phyloP scores from a whole-genome alignment of 2,113 vertebrate genomes.

The Anseranas semipalmata region DNA sequence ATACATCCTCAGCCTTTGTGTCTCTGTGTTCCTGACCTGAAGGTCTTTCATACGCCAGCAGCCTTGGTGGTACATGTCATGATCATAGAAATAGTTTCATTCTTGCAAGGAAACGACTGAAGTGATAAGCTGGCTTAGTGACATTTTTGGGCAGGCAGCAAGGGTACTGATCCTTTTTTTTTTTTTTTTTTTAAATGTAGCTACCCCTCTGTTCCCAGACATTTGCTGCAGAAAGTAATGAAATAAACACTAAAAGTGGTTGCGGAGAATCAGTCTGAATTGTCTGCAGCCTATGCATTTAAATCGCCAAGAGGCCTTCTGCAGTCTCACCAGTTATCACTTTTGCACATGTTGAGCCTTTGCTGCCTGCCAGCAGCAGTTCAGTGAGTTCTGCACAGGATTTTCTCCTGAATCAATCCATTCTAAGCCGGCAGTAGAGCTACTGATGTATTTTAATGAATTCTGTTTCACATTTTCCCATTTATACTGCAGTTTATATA shows the following conservation, averaged over 20 bases:
- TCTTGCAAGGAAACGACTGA: not conserved
- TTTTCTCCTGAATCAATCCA: conserved; percentile 59
- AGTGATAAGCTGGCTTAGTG: not conserved
- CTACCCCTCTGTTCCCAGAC: conserved; percentile 7
- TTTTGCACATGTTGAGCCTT: conserved; percentile 56
- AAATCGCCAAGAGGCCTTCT: conserved; percentile 49
- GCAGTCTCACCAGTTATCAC: conserved; percentile 56
- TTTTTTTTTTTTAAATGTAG: not conserved
- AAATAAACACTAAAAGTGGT: not conserved
- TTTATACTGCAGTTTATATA: conserved; percentile 59
- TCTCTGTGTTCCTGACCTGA: not conserved
- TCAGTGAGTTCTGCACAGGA: conserved; percentile 50
- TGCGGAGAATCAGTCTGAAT: not conserved
- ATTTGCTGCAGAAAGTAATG: conserved; percentile 4
- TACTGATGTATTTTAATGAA: conserved; percentile 56
- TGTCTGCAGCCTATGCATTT: conserved; percentile 43
- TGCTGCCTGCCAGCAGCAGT: conserved; percentile 56
- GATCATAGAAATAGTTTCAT: not conserved
- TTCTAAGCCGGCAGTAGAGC: conserved; percentile 30
- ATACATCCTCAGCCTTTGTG: not conserved
- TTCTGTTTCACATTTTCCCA: conserved; percentile 56
- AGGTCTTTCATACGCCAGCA: not conserved
- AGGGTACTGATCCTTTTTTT: not conserved
- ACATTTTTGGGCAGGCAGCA: not conserved
- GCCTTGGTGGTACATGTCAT: not conserved